A percentile compares a stretch with the other conserved stretches of the same genome.
phyloP scores from a whole-genome alignment of 1,140 invertebrate genomes.

The Leptonema lineaticorne region DNA sequence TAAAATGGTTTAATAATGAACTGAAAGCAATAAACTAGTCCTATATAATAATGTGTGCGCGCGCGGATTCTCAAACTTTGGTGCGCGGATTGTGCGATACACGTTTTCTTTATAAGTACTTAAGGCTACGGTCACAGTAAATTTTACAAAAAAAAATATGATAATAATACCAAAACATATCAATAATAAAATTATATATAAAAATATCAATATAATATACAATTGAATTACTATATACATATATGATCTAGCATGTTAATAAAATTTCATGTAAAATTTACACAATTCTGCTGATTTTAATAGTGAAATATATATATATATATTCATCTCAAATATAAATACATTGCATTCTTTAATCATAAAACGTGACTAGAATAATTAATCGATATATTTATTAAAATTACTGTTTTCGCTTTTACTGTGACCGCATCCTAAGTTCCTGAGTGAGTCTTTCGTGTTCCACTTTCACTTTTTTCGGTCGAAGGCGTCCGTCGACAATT shows the following conservation, averaged over 20 bases:
- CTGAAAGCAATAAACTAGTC: not conserved
- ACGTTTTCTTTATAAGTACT: too few relatives aligned
- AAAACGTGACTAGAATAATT: not conserved
- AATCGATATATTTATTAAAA: not conserved
- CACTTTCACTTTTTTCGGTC: slow-evolving; percentile 15
- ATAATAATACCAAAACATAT: too few relatives aligned
- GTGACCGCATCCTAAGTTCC: not conserved
- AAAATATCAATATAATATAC: too few relatives aligned
- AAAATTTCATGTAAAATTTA: too few relatives aligned
- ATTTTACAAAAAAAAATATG: too few relatives aligned
- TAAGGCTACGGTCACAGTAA: too few relatives aligned
- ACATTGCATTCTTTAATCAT: not conserved
- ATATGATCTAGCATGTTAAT: too few relatives aligned
- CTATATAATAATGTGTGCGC: too few relatives aligned
- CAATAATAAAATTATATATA: too few relatives aligned
- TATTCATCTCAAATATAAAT: not conserved
- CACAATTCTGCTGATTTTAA: not conserved
- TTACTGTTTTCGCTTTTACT: not conserved
- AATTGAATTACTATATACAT: too few relatives aligned
- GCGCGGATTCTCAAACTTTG: too few relatives aligned
- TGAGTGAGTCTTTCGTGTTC: not conserved
- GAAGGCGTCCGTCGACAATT: not conserved
- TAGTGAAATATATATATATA: not conserved
- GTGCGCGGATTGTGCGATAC: too few relatives aligned
- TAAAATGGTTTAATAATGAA: not conserved